These are phyloP conservation scores for Sebastes goodei DNA, from an alignment of 2,797 vertebrate genomes.

Conservation along the genomic window DNA sequence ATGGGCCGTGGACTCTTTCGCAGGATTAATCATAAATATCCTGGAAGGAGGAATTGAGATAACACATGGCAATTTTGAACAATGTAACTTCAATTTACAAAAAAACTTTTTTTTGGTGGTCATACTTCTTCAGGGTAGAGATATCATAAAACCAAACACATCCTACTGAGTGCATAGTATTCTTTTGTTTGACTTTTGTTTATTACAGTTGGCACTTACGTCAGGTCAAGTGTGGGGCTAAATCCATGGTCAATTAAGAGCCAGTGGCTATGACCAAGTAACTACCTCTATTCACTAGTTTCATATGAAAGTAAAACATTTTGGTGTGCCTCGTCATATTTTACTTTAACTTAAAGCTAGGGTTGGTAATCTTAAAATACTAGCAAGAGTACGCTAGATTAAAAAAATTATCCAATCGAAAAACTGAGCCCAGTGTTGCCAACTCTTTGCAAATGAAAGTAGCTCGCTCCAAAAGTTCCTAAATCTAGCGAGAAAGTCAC, in stretches of 20 bases:
- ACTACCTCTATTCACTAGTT: background rate
- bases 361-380: too few species aligned
- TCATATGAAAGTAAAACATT: background rate
- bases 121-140: background rate
- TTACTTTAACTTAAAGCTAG: background rate
- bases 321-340: background rate
- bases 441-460: too few species aligned
- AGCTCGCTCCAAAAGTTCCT: too few species aligned
- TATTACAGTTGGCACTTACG: background rate
- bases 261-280: background rate
- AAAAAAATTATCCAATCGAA: too few species aligned
- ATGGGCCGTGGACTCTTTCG: conserved; percentile 40
- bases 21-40: conserved; percentile 77
- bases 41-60: conserved; percentile 73
- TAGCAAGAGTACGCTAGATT: too few species aligned
- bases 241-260: background rate
- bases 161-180: background rate
- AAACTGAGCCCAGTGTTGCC: too few species aligned
- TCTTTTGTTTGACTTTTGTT: background rate
- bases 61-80: background rate
- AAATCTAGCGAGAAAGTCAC: too few species aligned
- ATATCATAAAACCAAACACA: background rate
- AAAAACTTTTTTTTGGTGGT: background rate
- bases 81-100: background rate
- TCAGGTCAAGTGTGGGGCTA: background rate